Conservation (phyloP, 2,888 invertebrate genomes). For the Orthosia cruda region DNA sequence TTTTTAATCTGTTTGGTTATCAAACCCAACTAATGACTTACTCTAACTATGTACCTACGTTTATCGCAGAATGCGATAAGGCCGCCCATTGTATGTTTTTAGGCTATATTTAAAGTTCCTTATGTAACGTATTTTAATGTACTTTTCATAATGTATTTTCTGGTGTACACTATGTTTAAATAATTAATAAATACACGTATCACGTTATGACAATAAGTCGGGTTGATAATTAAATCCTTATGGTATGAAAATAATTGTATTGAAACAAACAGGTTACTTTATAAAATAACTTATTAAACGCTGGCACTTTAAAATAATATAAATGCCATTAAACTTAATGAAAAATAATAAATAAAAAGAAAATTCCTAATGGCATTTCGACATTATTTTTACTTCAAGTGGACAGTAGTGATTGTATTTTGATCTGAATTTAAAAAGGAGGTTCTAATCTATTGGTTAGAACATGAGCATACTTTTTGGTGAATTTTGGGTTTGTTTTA, state of each 20-base stretch:
- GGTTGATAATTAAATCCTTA: no score
- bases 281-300: not conserved
- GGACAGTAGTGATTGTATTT: not conserved
- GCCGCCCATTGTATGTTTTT: not conserved
- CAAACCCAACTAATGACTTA: not conserved
- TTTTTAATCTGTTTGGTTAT: conserved; percentile 11
- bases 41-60: no score
- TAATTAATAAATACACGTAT: no score
- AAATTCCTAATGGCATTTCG: not conserved
- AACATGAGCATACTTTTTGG: no score
- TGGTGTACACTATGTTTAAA: not conserved
- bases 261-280: not conserved
- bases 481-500: no score
- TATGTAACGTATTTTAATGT: no score
- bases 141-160: no score
- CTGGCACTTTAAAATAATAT: not conserved
- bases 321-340: not conserved
- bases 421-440: not conserved
- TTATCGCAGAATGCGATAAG: not conserved
- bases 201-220: no score
- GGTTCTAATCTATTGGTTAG: not conserved
- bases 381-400: not conserved
- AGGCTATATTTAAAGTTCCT: not conserved
- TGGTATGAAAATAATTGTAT: no score
- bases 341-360: not conserved